Percentiles rank a stretch among this genome's conserved stretches.
These are phyloP conservation scores for Saguinus imperator DNA, from an alignment of 2,113 vertebrate species.

Conservation along the genomic window DNA sequence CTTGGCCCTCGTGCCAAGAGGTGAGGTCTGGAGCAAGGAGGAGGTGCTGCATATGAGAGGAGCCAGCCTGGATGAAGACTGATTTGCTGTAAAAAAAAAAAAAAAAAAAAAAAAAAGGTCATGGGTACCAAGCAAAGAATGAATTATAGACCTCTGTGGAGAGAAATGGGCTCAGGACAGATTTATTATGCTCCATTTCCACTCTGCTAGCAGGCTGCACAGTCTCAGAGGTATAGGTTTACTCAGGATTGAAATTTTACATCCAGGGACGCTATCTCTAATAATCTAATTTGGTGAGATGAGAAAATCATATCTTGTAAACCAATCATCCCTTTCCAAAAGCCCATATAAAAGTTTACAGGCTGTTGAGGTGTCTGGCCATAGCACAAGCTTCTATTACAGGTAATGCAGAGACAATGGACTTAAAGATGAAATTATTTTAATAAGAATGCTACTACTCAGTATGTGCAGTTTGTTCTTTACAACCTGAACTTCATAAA, in stretches of 20 bases:
- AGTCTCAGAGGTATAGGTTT: slow-evolving; percentile 51
- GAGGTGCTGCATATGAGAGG: not conserved
- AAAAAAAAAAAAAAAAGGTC: slow-evolving; percentile 9
- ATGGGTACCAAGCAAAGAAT: slow-evolving; percentile 22
- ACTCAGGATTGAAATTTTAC: slow-evolving; percentile 65
- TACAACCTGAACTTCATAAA: slow-evolving; percentile 71
- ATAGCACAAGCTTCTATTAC: slow-evolving; percentile 18
- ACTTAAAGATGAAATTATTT: slow-evolving; percentile 70
- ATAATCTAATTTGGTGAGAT: slow-evolving; percentile 74
- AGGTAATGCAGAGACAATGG: not conserved
- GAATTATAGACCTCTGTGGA: slow-evolving; percentile 8
- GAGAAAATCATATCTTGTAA: slow-evolving; percentile 72
- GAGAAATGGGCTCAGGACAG: slow-evolving; percentile 47
- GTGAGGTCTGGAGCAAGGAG: not conserved
- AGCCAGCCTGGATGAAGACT: not conserved
- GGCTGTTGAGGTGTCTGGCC: slow-evolving; percentile 41
- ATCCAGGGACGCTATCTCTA: slow-evolving; percentile 63
- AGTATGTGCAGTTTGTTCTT: slow-evolving; percentile 58
- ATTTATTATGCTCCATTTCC: slow-evolving; percentile 62
- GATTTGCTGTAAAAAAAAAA: not conserved
- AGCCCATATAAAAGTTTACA: slow-evolving; percentile 65
- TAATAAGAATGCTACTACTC: slow-evolving; percentile 62
- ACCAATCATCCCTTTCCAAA: slow-evolving; percentile 62
- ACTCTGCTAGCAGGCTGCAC: slow-evolving; percentile 18
- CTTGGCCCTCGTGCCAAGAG: not conserved